Conservation (phyloP, 2,113 vertebrate genomes). For the Micromys minutus region DNA sequence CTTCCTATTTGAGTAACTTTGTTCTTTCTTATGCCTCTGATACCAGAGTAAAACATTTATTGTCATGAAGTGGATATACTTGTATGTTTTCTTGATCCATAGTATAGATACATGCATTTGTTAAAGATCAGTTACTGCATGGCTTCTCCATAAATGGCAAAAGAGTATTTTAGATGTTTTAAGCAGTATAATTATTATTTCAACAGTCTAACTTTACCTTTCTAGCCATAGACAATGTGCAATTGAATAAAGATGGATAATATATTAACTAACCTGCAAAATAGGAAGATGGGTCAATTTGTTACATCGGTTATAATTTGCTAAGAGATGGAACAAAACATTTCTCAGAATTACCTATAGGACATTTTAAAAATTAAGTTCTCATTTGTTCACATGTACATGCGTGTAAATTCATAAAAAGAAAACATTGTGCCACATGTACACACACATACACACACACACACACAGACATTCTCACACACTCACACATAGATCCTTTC, state of each 20-base stretch:
- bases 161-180: background rate
- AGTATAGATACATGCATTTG: background rate
- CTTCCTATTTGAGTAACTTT: background rate
- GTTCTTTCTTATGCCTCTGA: background rate
- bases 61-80: background rate
- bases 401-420: background rate
- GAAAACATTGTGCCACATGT: background rate
- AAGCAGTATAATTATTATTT: background rate
- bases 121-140: background rate
- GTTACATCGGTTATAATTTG: background rate
- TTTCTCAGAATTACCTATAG: background rate
- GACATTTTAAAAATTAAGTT: background rate
- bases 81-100: background rate
- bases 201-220: background rate
- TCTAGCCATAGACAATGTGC: background rate
- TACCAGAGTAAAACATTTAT: background rate
- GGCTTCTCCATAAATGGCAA: background rate
- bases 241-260: background rate
- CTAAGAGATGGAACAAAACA: background rate
- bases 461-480: background rate
- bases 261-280: background rate
- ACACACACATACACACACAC: background rate
- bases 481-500: background rate
- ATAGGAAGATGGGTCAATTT: background rate
- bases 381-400: background rate